phyloP scores from a whole-genome alignment of 2,113 vertebrate species.

The Terrapene triunguis region DNA sequence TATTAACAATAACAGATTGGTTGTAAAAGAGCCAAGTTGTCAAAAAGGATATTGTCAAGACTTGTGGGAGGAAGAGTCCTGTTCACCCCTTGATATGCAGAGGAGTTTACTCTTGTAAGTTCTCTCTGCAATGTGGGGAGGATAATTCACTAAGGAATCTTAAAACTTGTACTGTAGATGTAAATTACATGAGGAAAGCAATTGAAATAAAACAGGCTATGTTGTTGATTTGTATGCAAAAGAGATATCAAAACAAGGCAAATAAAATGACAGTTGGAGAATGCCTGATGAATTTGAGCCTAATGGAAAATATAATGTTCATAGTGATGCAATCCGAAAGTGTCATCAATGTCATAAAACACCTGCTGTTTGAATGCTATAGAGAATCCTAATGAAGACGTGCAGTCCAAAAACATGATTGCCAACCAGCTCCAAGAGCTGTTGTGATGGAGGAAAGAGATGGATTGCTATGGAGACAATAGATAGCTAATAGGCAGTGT shows the following conservation, averaged over 20 bases:
- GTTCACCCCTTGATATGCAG: background rate
- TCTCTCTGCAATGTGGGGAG: background rate
- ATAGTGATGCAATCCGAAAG: slow-evolving; percentile 16
- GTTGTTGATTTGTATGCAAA: slow-evolving; percentile 59
- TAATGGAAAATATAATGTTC: slow-evolving; percentile 34
- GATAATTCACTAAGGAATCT: slow-evolving; percentile 53
- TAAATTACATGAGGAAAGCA: slow-evolving; percentile 51
- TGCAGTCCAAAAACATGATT: slow-evolving; percentile 65
- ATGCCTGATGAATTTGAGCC: slow-evolving; percentile 32
- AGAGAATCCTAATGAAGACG: slow-evolving; percentile 57
- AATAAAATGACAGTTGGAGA: slow-evolving; percentile 63
- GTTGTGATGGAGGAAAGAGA: slow-evolving; percentile 40
- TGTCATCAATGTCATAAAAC: background rate
- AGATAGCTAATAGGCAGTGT: slow-evolving; percentile 47
- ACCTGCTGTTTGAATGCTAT: slow-evolving; percentile 30
- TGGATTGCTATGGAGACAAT: slow-evolving; percentile 73
- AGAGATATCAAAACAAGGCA: slow-evolving; percentile 43
- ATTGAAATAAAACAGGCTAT: slow-evolving; percentile 11
- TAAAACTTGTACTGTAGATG: slow-evolving; percentile 29
- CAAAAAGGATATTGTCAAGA: background rate
- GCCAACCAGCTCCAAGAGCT: slow-evolving; percentile 35
- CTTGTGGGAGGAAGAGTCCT: background rate
- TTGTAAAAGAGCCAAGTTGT: background rate
- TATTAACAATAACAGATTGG: background rate
- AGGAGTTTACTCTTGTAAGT: slow-evolving; percentile 36